Conservation (phyloP, 2,113 vertebrate genomes). For the Tragulus kanchil region DNA sequence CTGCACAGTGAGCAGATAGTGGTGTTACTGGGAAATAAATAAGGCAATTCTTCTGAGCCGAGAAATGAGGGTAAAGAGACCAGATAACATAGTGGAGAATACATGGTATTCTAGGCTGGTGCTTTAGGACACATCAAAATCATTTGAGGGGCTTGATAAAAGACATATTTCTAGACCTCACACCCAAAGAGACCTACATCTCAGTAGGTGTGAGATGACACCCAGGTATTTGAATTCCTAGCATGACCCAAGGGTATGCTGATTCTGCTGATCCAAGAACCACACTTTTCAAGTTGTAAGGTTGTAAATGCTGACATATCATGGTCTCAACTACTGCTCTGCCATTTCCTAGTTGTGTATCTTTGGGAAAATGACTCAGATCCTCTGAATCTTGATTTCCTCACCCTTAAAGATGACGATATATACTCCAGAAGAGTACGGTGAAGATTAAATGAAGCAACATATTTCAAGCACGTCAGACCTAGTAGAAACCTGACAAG, state of each 20-base stretch:
- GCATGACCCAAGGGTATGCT: neutral
- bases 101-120: neutral
- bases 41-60: neutral
- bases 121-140: neutral
- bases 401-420: neutral
- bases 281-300: neutral
- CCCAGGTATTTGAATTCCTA: neutral
- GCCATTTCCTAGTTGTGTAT: neutral
- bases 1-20: neutral
- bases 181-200: neutral
- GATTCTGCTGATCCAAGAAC: neutral
- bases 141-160: neutral
- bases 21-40: slow-evolving; percentile 7
- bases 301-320: neutral
- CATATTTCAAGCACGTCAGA: neutral
- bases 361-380: neutral
- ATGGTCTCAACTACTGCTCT: neutral
- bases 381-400: neutral
- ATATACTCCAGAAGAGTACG: neutral
- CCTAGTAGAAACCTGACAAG: neutral
- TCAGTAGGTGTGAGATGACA: neutral
- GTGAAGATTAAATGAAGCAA: neutral
- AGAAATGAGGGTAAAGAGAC: neutral
- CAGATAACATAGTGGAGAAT: neutral
- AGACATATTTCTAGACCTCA: neutral